A percentile compares a stretch with the other conserved stretches of the same genome.
phyloP scores from a whole-genome alignment of 2,888 invertebrate species.

The Leptopilina drosophilae region DNA sequence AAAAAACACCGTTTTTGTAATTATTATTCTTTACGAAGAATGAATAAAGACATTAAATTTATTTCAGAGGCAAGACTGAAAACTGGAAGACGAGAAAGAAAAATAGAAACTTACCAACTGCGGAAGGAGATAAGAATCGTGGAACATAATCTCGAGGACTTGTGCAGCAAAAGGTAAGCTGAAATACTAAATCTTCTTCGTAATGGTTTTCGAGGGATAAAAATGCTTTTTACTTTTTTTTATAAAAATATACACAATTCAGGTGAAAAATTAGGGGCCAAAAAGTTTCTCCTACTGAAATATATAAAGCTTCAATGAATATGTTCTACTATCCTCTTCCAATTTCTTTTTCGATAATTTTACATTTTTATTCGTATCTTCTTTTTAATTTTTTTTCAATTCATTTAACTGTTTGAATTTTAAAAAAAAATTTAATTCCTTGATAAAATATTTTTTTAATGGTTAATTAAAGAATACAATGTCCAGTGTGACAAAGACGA shows the following conservation, averaged over 20 bases:
- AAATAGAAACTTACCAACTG: background rate
- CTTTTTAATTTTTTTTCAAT: too few relatives aligned
- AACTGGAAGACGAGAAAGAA: background rate
- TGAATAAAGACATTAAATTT: slow-evolving; percentile 15
- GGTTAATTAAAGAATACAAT: background rate
- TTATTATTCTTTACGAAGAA: background rate
- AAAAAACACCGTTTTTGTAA: background rate
- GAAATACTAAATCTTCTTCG: background rate
- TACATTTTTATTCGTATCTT: too few relatives aligned
- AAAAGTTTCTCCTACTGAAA: too few relatives aligned
- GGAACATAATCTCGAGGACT: slow-evolving; percentile 15
- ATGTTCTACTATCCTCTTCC: too few relatives aligned
- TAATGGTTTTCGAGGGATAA: background rate
- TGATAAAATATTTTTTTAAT: background rate
- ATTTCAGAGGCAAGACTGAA: slow-evolving; percentile 28
- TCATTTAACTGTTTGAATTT: too few relatives aligned
- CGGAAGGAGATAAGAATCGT: background rate
- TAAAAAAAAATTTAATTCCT: background rate
- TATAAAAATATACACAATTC: background rate
- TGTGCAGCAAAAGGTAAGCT: slow-evolving; percentile 24
- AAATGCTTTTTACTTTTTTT: slow-evolving; percentile 31
- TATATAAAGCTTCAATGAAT: too few relatives aligned
- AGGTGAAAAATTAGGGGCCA: too few relatives aligned
- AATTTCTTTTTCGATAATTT: too few relatives aligned
- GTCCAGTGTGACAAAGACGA: slow-evolving; percentile 1